Base-by-base conservation (phyloP, 2,888 invertebrate genomes). In the Parnassius mnemosyne region DNA sequence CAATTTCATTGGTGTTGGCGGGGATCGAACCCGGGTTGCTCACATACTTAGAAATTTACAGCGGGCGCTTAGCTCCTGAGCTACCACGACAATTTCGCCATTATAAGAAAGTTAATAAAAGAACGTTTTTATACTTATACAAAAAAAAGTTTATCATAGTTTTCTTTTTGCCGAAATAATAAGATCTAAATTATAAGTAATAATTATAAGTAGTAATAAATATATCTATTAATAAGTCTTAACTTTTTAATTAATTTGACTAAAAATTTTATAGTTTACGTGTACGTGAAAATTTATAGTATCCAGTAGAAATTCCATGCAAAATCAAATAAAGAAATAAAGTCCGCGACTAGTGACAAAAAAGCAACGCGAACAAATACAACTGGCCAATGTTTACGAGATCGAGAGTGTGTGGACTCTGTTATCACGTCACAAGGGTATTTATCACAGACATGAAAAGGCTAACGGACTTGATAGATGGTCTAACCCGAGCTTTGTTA, bases 371-470 rank as follows among this genome's bases (percentile, higher is more conserved):
- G 50, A 50, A 43, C 60, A 57, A 65, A 63, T 53, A 61, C 44
- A 53, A 60, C 16, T 57, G 51, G 59, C 61, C 65, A 67, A 60
- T 66, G 59, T 68, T 68, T 68, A 61, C 65, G 66, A 68, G 57
- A 52, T 44, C 63, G 57, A 60, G 53, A 52, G 60, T 59, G 60
- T 59, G 60, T 60, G 67, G 63, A 59, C 53, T 62, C 61, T 56
- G 66, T 82, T 84, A 82, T 84, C 84, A 80, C 79, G 76, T 74
- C 74, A 70, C 65, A 59, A 63, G 78, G 81, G 82, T 57, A 84
- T 85, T 85, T 84, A 83, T 84, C 80, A 81, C 79, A 71, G 72
- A 60, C 74, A 74, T 81, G 82, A 85, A 84, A 81, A 77, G 81
- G 73, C 76, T 65, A 66, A 66, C 69, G 66, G 83, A 82, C 82